Evolutionary conservation across 2,113 vertebrate species (phyloP).

Genomic region (Indri indri): DNA sequence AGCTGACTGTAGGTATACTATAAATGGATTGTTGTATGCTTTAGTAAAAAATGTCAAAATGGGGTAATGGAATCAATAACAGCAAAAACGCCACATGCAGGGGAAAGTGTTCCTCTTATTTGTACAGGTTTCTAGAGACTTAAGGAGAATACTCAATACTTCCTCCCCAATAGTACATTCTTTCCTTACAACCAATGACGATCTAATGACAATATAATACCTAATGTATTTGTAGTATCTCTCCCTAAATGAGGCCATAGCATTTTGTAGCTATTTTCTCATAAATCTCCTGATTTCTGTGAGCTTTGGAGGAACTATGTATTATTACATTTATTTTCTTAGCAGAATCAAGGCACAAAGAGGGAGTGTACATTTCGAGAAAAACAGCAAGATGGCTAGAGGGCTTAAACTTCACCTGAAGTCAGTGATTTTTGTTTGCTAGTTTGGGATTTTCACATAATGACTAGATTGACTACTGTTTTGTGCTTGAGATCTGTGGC

Average conservation of each 20-base stretch:
- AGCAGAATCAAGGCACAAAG: neutral
- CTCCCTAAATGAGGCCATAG: neutral
- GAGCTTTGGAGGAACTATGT: neutral
- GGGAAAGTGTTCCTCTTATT: neutral
- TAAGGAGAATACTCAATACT: neutral
- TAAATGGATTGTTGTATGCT: neutral
- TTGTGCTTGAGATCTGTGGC: neutral
- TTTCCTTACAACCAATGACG: neutral
- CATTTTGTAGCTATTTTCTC: conserved; percentile 15
- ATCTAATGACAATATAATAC: neutral
- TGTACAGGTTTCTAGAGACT: neutral
- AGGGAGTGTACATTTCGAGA: neutral
- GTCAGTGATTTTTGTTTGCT: neutral
- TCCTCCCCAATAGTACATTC: neutral
- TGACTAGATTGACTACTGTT: neutral
- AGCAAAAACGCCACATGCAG: neutral
- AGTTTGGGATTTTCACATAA: neutral
- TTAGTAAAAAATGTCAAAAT: neutral
- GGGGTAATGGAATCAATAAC: neutral
- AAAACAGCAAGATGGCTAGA: neutral
- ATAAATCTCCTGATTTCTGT: conserved; percentile 3
- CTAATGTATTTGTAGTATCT: neutral
- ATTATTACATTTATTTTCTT: neutral
- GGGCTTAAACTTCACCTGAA: neutral
- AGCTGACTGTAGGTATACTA: neutral